Percentiles rank a stretch among this genome's conserved stretches.
Conservation (phyloP, 2,113 vertebrate species). For the Rhea pennata region DNA sequence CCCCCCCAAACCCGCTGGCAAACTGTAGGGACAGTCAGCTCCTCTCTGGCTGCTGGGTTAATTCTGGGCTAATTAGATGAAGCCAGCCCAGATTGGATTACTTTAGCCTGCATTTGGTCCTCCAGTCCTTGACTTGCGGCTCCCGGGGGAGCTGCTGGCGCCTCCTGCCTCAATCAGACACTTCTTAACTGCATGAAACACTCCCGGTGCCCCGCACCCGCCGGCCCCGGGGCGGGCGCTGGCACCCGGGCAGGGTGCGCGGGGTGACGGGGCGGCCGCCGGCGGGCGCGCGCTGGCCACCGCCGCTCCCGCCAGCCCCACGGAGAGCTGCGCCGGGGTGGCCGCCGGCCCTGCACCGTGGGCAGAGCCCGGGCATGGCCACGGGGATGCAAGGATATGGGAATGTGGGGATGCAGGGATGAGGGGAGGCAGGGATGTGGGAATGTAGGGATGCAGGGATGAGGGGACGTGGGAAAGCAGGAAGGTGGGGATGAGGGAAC, state of each 20-base stretch:
- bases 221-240: conserved; percentile 38
- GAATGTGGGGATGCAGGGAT: too few relatives aligned
- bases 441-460: too few relatives aligned
- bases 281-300: neutral
- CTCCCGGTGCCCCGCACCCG: conserved; percentile 53
- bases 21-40: conserved; percentile 72
- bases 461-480: too few relatives aligned
- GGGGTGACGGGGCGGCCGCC: conserved; percentile 25
- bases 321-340: too few relatives aligned
- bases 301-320: too few relatives aligned
- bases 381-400: too few relatives aligned
- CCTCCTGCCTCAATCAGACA: conserved; percentile 89
- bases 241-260: conserved; percentile 26
- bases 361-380: too few relatives aligned
- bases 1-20: conserved; percentile 66
- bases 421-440: too few relatives aligned
- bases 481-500: too few relatives aligned
- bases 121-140: conserved; percentile 87
- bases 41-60: conserved; percentile 77
- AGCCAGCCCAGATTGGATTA: conserved; percentile 86
- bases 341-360: too few relatives aligned
- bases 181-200: conserved; percentile 79
- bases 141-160: conserved; percentile 90
- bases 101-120: conserved; percentile 88
- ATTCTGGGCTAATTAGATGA: conserved; percentile 86